phyloP scores from a whole-genome alignment of 2,113 vertebrate genomes.

The Indicator indicator region DNA sequence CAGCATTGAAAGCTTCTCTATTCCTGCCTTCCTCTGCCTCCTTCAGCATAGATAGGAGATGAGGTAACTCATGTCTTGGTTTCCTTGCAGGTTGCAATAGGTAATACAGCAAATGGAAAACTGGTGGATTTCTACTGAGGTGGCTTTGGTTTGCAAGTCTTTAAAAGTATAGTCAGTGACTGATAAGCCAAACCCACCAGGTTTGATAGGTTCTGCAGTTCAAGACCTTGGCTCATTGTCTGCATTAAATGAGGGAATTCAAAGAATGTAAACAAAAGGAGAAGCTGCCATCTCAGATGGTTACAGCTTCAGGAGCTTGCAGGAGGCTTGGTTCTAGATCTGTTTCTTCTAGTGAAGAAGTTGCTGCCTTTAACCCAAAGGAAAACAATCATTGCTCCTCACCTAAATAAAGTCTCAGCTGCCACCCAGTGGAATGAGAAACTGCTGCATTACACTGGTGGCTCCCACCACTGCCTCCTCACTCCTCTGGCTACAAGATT shows the following conservation, averaged over 20 bases:
- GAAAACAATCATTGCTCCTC: not conserved
- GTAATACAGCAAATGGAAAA: not conserved
- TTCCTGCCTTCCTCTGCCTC: not conserved
- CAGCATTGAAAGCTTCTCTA: no score
- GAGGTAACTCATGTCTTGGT: not conserved
- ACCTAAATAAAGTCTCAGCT: constrained; percentile 44
- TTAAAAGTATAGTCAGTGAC: not conserved
- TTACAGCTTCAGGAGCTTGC: not conserved
- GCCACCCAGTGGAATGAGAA: constrained; percentile 63
- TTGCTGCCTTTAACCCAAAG: not conserved
- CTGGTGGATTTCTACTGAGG: not conserved
- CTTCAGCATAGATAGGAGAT: not conserved
- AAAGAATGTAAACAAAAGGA: not conserved
- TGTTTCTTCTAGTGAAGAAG: not conserved
- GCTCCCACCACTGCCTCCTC: not conserved
- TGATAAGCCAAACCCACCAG: not conserved
- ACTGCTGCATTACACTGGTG: constrained; percentile 9
- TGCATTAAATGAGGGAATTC: not conserved
- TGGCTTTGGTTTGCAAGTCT: not conserved
- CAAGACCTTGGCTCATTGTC: not conserved
- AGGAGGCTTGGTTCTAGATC: not conserved
- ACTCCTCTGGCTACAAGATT: not conserved
- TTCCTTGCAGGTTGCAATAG: not conserved
- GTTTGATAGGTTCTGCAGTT: not conserved
- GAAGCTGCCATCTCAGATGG: not conserved